Conservation (phyloP, 1,140 invertebrate genomes). For the Drosophila paulistorum region DNA sequence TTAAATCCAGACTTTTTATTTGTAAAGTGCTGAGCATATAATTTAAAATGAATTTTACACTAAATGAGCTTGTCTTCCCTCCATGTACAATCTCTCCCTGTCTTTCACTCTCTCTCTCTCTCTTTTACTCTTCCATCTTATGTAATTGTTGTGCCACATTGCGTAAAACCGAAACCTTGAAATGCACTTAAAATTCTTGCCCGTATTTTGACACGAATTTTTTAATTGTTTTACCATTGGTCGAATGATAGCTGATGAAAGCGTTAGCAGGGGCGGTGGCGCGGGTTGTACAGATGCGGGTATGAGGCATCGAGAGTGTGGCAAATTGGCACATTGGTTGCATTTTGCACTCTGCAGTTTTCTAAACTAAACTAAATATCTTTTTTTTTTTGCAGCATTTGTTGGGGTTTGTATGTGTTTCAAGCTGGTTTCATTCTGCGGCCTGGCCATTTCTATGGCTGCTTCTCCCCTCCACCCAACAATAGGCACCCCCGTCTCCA, state of each 20-base stretch:
- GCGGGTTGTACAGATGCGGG: too few relatives aligned
- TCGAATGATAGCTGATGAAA: neutral
- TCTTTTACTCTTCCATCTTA: neutral
- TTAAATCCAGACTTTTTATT: conserved; percentile 24
- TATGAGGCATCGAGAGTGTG: conserved; percentile 4
- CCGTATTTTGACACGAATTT: conserved; percentile 75
- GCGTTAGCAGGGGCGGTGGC: neutral
- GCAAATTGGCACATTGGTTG: conserved; percentile 67
- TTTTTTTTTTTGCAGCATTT: conserved; percentile 51
- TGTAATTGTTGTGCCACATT: conserved; percentile 60
- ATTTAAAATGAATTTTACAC: conserved; percentile 55
- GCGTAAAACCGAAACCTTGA: conserved; percentile 66
- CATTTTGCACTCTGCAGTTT: conserved; percentile 73
- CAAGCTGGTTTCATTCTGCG: conserved; percentile 46
- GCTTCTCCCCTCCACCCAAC: conserved; percentile 5
- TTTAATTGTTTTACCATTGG: conserved; percentile 59
- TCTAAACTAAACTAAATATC: conserved; percentile 73
- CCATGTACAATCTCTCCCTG: neutral
- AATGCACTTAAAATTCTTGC: conserved; percentile 72
- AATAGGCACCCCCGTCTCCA: neutral
- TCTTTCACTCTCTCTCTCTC: neutral
- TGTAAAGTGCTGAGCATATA: conserved; percentile 28
- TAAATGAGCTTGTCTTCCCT: conserved; percentile 31
- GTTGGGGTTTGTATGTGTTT: conserved; percentile 53
- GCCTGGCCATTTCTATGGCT: conserved; percentile 65